phyloP scores from a whole-genome alignment of 2,113 vertebrate genomes.

The Actenoides hombroni region DNA sequence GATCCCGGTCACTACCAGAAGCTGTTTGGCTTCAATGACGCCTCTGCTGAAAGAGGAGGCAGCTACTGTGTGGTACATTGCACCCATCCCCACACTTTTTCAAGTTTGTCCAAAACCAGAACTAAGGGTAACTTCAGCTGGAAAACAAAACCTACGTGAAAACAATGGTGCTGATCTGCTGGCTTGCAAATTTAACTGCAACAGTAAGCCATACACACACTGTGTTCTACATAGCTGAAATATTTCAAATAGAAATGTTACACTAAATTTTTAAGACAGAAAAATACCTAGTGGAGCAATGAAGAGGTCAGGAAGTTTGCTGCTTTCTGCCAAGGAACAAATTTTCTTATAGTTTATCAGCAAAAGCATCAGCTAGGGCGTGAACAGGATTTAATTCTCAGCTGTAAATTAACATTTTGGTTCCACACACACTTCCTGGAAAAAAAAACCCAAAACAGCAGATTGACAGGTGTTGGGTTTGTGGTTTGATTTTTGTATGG shows the following conservation, averaged over 20 bases:
- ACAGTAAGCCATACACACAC: background rate
- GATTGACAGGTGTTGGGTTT: background rate
- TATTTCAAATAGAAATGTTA: background rate
- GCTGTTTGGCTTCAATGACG: background rate
- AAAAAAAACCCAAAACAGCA: background rate
- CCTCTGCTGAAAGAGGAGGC: background rate
- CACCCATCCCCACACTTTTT: background rate
- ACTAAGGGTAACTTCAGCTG: background rate
- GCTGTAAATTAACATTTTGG: constrained; percentile 36
- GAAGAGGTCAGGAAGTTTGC: background rate
- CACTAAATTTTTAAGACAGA: background rate
- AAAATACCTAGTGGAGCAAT: background rate
- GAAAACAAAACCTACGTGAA: background rate
- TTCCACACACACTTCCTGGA: background rate
- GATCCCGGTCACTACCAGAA: background rate
- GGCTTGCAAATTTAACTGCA: background rate
- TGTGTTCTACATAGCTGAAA: background rate
- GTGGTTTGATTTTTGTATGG: background rate
- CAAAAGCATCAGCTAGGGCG: background rate
- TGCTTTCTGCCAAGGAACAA: constrained; percentile 2
- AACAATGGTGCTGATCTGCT: background rate
- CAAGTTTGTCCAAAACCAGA: constrained; percentile 10
- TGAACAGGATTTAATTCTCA: background rate
- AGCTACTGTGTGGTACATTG: background rate
- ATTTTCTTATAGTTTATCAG: background rate